Evolutionary conservation across 23 tunicate species (phyloP).

Genomic region (Phallusia fumigata): DNA sequence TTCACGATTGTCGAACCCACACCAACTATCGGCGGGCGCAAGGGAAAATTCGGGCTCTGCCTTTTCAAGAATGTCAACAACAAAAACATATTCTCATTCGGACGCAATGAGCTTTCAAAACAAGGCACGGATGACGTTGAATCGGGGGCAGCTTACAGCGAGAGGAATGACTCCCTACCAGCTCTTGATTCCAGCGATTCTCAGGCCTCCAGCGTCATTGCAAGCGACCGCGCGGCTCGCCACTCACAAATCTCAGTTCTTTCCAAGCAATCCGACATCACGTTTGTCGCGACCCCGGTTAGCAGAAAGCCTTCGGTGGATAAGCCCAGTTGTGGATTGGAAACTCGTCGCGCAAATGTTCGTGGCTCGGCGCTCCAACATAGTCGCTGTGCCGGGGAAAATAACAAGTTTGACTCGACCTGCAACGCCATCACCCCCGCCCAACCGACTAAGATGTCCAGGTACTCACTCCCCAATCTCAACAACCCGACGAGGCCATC

Average conservation of each 20-base stretch:
- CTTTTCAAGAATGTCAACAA: neutral
- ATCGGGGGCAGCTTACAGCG: neutral
- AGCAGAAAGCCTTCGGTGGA: neutral
- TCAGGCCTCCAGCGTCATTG: neutral
- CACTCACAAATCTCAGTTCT: neutral
- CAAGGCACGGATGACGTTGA: neutral
- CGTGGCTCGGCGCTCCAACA: neutral
- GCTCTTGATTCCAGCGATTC: neutral
- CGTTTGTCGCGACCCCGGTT: neutral
- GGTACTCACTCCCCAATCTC: neutral
- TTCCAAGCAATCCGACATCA: neutral
- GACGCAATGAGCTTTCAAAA: neutral
- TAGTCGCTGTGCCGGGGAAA: neutral
- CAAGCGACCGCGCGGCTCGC: neutral
- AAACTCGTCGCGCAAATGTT: neutral
- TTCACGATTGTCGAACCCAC: constrained; percentile 22
- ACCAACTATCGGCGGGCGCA: neutral
- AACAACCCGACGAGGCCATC: neutral
- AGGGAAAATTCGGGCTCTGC: neutral
- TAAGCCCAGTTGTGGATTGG: neutral
- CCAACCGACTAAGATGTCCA: neutral
- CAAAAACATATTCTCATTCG: neutral
- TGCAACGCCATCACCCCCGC: neutral
- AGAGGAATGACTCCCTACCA: constrained; percentile 1
- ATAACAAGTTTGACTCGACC: constrained; percentile 6